Percentiles rank a stretch among this genome's conserved stretches.
These are phyloP conservation scores for Nothobranchius kuhntae DNA, from an alignment of 2,113 vertebrate species.

Conservation along the genomic window DNA sequence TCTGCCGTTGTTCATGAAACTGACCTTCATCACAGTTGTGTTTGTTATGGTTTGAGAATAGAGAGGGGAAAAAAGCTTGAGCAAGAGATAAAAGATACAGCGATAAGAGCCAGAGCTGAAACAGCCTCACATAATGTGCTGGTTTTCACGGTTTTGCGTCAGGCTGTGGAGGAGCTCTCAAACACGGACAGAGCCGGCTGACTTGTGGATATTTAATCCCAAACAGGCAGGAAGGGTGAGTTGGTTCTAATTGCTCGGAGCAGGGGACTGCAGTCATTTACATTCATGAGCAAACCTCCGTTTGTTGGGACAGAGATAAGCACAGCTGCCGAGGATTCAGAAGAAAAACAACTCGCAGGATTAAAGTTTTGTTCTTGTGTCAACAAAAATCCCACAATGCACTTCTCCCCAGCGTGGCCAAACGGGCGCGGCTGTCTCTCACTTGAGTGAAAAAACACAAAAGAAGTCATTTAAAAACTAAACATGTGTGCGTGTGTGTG, in stretches of 20 bases:
- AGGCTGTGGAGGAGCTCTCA: constrained; percentile 49
- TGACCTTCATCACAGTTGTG: constrained; percentile 30
- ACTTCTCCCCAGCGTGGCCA: not conserved
- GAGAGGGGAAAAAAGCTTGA: constrained; percentile 16
- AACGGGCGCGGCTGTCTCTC: too few relatives aligned
- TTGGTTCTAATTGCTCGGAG: constrained; percentile 59
- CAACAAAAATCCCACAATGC: constrained; percentile 2
- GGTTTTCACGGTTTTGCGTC: constrained; percentile 72
- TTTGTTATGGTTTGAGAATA: constrained; percentile 47
- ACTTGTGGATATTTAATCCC: constrained; percentile 68
- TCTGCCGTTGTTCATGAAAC: constrained; percentile 30
- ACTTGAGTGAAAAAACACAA: not conserved
- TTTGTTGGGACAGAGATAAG: constrained; percentile 53
- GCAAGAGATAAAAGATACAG: constrained; percentile 56
- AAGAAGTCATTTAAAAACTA: not conserved
- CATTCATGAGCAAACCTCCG: constrained; percentile 51
- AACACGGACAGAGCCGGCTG: constrained; percentile 38
- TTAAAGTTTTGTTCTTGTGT: constrained; percentile 17
- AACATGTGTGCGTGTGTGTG: not conserved
- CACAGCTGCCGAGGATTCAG: constrained; percentile 1
- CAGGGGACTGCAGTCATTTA: constrained; percentile 53
- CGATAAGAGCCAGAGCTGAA: constrained; percentile 47
- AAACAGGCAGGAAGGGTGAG: constrained; percentile 59
- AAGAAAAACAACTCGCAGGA: constrained; percentile 19
- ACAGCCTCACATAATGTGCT: constrained; percentile 44